Evolutionary conservation across 2,113 vertebrate species (phyloP), one percentile per base, ranked within the genome.

Genomic region (Piaya cayana): DNA sequence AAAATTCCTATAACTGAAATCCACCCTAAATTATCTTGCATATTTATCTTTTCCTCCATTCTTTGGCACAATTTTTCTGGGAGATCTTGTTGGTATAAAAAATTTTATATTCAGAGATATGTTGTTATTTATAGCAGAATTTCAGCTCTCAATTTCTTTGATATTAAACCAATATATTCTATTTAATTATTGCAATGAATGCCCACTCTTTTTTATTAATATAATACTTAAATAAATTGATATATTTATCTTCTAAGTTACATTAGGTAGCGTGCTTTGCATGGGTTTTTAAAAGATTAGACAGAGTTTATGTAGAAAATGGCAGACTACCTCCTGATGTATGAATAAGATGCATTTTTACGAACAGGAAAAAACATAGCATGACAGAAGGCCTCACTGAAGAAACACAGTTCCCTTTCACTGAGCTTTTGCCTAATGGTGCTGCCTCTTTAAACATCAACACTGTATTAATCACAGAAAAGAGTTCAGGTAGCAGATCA

Each of bases 391-490:
- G 29, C 32, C 37, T 5, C 58, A 18, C 45, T 55, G 18, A 39
- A 89, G 34, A 43, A 87, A 60, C n/a, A 59, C 4, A 34, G 32
- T 39, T 93, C 36, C 49, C 63, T 90, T 88, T 92, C 93, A 47
- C 32, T 69, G 68, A 80, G 74, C 78, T 96, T 97, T 96, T 19
- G 3, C 84, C 67, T 96, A 93, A 96, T 95, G 90, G 29, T 75
- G 43, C 39, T 95, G 77, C 72, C 65, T 96, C 39, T 96, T 96
- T 92, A 95, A 97, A 90, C 88, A 93, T 76, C 93, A 96, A 92
- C 86, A 81, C 8, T 85, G n/a, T 85, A 96, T 97, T 98, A 97
- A 96, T 98, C 97, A 97, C 68, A 94, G 25, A 27, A 71, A 87
- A 64, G 60, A 96, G 63, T 84, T 71, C 76, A 88, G 64, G 95